Evolutionary conservation across 2,797 vertebrate species (phyloP).

Genomic region (Todus mexicanus): DNA sequence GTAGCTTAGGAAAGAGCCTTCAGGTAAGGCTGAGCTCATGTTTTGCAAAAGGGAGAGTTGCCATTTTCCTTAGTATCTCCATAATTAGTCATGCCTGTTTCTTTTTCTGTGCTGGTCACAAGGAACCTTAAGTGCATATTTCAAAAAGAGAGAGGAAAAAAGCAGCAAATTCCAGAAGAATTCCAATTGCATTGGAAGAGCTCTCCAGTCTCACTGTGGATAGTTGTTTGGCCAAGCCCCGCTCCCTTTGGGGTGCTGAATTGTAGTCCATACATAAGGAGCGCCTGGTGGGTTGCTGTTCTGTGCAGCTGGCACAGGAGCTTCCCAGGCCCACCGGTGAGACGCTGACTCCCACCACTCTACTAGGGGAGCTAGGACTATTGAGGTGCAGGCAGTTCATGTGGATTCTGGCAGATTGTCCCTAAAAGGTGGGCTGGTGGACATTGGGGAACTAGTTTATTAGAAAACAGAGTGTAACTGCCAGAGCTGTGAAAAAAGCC

Average conservation of each 20-base stretch:
- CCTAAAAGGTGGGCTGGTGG: neutral
- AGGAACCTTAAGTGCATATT: neutral
- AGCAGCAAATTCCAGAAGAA: neutral
- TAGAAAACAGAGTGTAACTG: neutral
- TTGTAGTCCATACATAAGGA: neutral
- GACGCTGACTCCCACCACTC: neutral
- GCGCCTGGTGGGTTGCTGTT: accelerated
- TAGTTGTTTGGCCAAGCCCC: neutral
- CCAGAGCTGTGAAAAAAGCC: neutral
- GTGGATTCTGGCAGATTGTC: neutral
- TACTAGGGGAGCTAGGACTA: neutral
- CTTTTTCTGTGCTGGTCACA: neutral
- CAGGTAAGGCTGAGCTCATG: neutral
- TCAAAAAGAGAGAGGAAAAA: neutral
- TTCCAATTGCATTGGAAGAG: accelerated
- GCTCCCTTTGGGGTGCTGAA: neutral
- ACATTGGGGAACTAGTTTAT: accelerated
- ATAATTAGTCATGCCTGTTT: neutral
- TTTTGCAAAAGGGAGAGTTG: neutral
- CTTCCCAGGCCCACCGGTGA: neutral
- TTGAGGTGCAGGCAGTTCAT: neutral
- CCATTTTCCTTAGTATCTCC: accelerated
- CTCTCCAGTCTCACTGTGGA: accelerated
- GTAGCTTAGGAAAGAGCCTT: neutral
- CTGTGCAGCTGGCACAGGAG: neutral